A percentile compares a stretch with the other conserved stretches of the same genome.
These are phyloP conservation scores for Lasioglossum lativentre DNA, from an alignment of 2,888 invertebrate species.

Conservation along the genomic window DNA sequence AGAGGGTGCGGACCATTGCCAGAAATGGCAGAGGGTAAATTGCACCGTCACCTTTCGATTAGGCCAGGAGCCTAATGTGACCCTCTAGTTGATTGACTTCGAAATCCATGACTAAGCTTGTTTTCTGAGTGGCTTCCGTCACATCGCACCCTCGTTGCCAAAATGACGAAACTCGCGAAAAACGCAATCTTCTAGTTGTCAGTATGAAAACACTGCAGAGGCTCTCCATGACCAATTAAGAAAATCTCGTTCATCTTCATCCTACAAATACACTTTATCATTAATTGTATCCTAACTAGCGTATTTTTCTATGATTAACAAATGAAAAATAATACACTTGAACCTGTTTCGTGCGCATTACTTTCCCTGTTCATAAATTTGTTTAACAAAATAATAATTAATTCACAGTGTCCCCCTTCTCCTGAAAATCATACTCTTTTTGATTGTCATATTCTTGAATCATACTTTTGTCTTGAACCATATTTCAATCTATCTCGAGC, in stretches of 20 bases:
- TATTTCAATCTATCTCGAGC: too few relatives aligned
- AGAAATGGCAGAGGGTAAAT: background rate
- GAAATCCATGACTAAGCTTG: background rate
- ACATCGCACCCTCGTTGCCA: background rate
- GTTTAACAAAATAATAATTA: too few relatives aligned
- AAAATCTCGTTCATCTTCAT: too few relatives aligned
- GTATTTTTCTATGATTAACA: background rate
- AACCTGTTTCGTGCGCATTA: background rate
- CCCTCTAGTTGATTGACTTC: background rate
- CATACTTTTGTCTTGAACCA: too few relatives aligned
- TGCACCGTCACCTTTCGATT: background rate
- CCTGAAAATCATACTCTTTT: too few relatives aligned
- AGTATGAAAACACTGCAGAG: too few relatives aligned
- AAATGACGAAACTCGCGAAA: background rate
- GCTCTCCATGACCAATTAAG: too few relatives aligned
- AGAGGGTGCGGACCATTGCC: background rate
- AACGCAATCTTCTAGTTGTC: background rate
- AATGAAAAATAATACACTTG: background rate
- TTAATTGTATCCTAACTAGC: background rate
- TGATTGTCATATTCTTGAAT: too few relatives aligned
- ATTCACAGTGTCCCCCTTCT: too few relatives aligned
- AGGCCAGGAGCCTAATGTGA: background rate
- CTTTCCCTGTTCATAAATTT: too few relatives aligned
- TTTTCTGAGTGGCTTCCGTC: background rate
- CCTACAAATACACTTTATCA: too few relatives aligned